Base-by-base conservation (phyloP, 2,888 invertebrate species). In the Pyrgus malvae region DNA sequence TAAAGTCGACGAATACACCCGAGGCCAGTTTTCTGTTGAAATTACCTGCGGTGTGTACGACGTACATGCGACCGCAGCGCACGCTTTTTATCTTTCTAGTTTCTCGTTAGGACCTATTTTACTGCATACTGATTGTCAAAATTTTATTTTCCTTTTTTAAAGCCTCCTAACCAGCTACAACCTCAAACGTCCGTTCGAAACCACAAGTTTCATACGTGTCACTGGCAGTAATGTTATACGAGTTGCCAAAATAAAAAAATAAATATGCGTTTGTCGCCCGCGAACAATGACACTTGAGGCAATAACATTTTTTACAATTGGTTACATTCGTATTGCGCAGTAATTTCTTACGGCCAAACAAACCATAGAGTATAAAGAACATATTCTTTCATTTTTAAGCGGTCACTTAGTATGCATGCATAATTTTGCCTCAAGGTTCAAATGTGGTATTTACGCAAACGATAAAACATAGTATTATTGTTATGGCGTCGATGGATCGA, bases 61-160 rank as follows among this genome's bases (percentile, higher is more conserved):
- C 68, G 59, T 51, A 55, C 56, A 53, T 63, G 60, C 46, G 66
- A 76, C 76, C 69, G 57, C 68, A 68, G 59, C 58, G 65, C 67
- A 60, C 64, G 60, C 64, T 64, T 65, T 66, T 64, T 63, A 62
- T 63, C 58, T 65, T 65, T 68, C 71, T 72, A 72, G 69, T 56
- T 40, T 63, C 80, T 83, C 66, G 78, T 85, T 83, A 83, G 69
- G 61, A 59, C 67, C 66, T 73, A 71, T 74, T 83, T 83, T 84
- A 83, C 74, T 71, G 68, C 54, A 38, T 55, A 48, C 58, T 49
- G 57, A 56, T 64, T 57, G 61, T 61, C 57, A 58, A 55, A 40
- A 29, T 61, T 40, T 64, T 55, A 56, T 54, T 41, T 41, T 54
- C 29, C 41, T 55, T 62, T 58, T 62, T 62, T 61, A 33, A 54